These are phyloP conservation scores for Drosophila albomicans DNA, from an alignment of 1,140 invertebrate genomes.

Conservation along the genomic window DNA sequence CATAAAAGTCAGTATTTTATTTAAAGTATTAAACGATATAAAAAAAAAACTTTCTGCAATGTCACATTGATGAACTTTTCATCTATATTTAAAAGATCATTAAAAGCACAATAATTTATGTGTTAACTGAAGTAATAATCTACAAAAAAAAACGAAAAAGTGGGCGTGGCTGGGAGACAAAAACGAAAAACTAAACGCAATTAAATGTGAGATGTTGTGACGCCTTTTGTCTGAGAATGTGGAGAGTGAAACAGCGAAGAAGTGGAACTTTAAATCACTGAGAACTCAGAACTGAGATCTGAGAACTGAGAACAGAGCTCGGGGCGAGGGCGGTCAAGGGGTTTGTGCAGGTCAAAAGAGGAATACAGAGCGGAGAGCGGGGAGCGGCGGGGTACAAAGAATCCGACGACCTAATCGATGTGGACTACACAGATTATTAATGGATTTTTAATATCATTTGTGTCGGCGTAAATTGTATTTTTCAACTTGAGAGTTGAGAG, in stretches of 20 bases:
- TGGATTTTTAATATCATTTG: constrained; percentile 84
- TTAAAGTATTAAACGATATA: too few species aligned
- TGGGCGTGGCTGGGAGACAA: constrained; percentile 48
- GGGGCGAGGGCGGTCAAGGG: constrained; percentile 13
- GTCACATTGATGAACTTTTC: too few species aligned
- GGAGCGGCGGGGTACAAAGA: constrained; percentile 19
- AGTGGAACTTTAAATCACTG: not conserved
- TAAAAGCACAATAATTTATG: not conserved
- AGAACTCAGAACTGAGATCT: not conserved
- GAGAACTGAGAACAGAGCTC: constrained; percentile 6
- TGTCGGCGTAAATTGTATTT: constrained; percentile 80
- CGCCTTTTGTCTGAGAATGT: constrained; percentile 58
- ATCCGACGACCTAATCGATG: constrained; percentile 65
- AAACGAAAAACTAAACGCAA: constrained; percentile 61
- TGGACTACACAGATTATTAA: constrained; percentile 71
- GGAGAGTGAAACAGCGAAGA: not conserved
- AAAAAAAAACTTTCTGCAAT: too few species aligned
- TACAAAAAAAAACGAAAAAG: not conserved
- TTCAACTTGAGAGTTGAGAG: constrained; percentile 33
- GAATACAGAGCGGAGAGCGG: too few species aligned
- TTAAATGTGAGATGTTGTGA: constrained; percentile 78
- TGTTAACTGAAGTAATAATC: not conserved
- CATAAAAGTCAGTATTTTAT: too few species aligned
- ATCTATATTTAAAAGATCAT: too few species aligned
- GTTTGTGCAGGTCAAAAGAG: constrained; percentile 1